Evolutionary conservation across 2,888 invertebrate species (phyloP), one percentile per base, ranked within the genome.

Genomic region (Steinernema hermaphroditum): DNA sequence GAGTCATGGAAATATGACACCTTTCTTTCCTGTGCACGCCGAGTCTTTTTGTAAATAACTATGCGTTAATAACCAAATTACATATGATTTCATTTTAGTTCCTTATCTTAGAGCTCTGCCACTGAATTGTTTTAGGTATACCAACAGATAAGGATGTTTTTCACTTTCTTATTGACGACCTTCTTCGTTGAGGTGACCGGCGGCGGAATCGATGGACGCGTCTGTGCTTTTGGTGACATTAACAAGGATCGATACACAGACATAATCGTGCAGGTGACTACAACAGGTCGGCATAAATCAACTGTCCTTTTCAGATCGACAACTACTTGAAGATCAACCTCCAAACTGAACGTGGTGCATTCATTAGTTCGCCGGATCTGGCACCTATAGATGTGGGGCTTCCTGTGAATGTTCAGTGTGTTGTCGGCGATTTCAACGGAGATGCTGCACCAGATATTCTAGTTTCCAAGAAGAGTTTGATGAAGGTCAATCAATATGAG

Each of bases 391-490:
- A 37, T 8, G 9, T 73, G 14, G 43, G 22, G 9, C 6, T 43
- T 14, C 29, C 37, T 0, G 68, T 54, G 22, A 54, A 75, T 27
- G 81, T 80, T 4, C 69, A 46, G 34, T 85, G 85, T 68, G 75
- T 80, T 1, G 77, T 85, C 16, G 85, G 83, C n/a, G 85, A 85
- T 74, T 84, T 85, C 72, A 82, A 85, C 72, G 85, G 84, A 6
- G 84, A 85, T 68, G 75, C 81, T 0, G 62, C 69, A 16, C 76
- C 80, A 8, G 85, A 85, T 75, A 79, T 85, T 16, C 72, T 85
- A 32, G 80, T 84, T 29, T 43, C 54, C 16, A 22, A 37, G 19
- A 34, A 37, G 19, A 49, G 54, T 57, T 71, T 24, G 9, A n/a
- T 12, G 12, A 27, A 16, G 8, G 71, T 54, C 24, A 27, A 24